Base-by-base conservation (phyloP, 1,140 invertebrate genomes). In the Atta cephalotes region DNA sequence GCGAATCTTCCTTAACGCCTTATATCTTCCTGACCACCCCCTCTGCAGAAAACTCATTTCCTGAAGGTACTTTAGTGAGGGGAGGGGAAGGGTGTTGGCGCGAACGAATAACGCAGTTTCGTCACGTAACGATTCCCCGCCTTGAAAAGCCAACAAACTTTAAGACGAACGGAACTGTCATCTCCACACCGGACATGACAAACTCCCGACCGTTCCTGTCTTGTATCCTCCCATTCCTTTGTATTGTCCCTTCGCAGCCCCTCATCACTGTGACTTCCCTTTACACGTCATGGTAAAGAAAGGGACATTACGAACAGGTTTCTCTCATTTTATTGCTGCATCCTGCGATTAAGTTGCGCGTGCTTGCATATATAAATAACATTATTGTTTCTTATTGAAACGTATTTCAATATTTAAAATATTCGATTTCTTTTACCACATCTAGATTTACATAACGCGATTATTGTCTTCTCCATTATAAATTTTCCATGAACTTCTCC, bases 161-260 rank as follows among this genome's bases (percentile, higher is more conserved):
- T 77, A 89, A 92, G 91, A 92, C 92, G 89, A 92, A 88, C 92
- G 91, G 90, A 93, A 93, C 93, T 92, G 92, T 92, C 92, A 93
- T 93, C 91, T 92, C 93, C 93, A 93, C 87, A 70, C 91, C 91
- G 93, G 93, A 93, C 92, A 94, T 93, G 93, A 93, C 90, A 93
- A 93, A 93, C 88, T 92, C 89, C 80, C 88, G 71, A 78, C 90
- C 68, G 66, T 85, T 90, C 77, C 81, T 79, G 58, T 88, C 71
- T 65, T 72, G 87, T 68, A 70, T 80, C 76, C 71, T 74, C 70
- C 45, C 49, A 31, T 14, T 58, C 28, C 60, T 49, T 79, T 66
- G 51, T 85, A 53, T 66, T 49, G 65, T 68, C 80, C 65, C 31
- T 65, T 49, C 39, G 51, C 28, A 49, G 84, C 63, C 65, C 49